These are phyloP conservation scores for Lepidurus apus DNA, from an alignment of 1,140 invertebrate species.

Conservation along the genomic window DNA sequence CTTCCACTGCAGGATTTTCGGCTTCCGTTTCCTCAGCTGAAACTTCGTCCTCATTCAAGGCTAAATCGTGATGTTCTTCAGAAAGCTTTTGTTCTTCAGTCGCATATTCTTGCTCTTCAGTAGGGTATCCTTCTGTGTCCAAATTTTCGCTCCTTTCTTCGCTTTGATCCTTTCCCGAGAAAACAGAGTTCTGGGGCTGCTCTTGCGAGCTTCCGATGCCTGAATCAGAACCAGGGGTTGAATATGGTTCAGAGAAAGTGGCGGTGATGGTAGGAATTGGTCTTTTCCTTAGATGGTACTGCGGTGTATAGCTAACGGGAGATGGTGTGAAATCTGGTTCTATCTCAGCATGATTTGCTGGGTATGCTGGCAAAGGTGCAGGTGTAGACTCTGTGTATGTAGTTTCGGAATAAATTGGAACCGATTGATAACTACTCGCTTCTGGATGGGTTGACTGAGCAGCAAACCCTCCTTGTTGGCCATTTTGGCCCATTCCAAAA, in stretches of 20 bases:
- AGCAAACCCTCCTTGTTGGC: no score
- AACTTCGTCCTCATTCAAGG: background rate
- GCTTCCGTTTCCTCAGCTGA: background rate
- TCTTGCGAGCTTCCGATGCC: slow-evolving; percentile 3
- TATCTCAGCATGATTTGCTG: background rate
- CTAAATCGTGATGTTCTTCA: background rate
- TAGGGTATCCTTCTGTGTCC: background rate
- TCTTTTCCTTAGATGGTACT: background rate
- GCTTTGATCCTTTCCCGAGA: background rate
- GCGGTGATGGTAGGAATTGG: background rate
- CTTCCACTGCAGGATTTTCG: background rate
- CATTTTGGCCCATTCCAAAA: no score
- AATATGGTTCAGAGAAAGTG: background rate
- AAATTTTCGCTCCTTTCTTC: background rate
- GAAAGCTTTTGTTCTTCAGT: background rate
- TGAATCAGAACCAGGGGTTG: background rate
- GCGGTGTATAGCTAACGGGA: background rate
- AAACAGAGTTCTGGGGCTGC: background rate
- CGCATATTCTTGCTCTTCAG: background rate
- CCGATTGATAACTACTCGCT: background rate
- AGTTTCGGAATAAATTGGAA: background rate
- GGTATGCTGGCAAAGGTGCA: background rate
- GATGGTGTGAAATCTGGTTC: background rate
- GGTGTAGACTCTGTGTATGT: background rate
- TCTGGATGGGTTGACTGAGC: no score